These are phyloP conservation scores for Bombus turneri DNA, from an alignment of 1,140 invertebrate species.

Conservation along the genomic window DNA sequence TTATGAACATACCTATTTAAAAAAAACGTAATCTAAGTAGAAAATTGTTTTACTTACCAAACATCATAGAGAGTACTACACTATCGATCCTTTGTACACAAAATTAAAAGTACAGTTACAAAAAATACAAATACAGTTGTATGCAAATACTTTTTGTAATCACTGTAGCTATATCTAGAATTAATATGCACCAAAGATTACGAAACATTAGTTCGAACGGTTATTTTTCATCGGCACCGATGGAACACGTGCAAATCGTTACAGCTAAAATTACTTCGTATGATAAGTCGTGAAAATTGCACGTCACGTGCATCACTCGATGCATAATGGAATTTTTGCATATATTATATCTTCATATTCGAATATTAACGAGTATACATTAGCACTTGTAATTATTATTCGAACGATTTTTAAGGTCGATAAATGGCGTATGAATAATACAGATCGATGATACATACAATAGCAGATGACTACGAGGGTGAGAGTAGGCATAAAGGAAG, in stretches of 20 bases:
- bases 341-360: background rate
- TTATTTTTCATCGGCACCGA: constrained; percentile 25
- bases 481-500: no score
- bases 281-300: background rate
- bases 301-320: background rate
- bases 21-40: no score
- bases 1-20: no score
- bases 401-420: no score
- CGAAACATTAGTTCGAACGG: background rate
- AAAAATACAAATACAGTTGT: no score
- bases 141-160: no score
- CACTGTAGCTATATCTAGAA: constrained; percentile 23
- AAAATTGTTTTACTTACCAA: no score
- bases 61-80: background rate
- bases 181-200: constrained; percentile 13
- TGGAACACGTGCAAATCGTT: background rate
- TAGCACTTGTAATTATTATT: no score
- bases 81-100: background rate
- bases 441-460: no score
- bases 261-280: constrained; percentile 1
- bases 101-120: no score
- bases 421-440: no score
- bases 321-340: constrained; percentile 2
- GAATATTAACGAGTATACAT: background rate
- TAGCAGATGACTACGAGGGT: no score